phyloP scores from a whole-genome alignment of 2,797 vertebrate genomes.

The Spizella passerina region DNA sequence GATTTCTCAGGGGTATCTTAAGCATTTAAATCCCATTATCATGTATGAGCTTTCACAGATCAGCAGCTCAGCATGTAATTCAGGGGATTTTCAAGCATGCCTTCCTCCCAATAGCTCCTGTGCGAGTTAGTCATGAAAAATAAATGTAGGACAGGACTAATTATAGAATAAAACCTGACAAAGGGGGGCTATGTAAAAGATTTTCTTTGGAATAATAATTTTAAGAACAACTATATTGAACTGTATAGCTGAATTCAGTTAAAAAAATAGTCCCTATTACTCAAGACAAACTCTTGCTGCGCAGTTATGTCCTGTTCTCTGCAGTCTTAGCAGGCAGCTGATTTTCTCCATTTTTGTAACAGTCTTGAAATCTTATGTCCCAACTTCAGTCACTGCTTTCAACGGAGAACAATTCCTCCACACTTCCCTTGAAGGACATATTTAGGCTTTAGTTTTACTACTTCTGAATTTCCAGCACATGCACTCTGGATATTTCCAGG shows the following conservation, averaged over 20 bases:
- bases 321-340: neutral
- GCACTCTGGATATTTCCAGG: neutral
- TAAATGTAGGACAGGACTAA: neutral
- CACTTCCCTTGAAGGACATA: neutral
- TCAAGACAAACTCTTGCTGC: neutral
- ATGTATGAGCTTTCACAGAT: neutral
- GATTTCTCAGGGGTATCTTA: neutral
- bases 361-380: neutral
- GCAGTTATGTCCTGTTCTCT: neutral
- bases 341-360: neutral
- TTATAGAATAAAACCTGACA: neutral
- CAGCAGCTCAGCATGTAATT: neutral
- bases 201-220: neutral
- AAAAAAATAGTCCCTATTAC: neutral
- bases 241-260: neutral
- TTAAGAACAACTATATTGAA: slow-evolving; percentile 13
- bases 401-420: neutral
- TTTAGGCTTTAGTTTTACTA: neutral
- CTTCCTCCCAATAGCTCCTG: neutral
- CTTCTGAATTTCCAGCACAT: neutral
- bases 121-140: neutral
- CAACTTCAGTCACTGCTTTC: neutral
- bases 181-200: neutral
- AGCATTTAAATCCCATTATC: neutral
- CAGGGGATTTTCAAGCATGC: neutral